Conservation (phyloP, 2,888 invertebrate species). For the Ectemnius cavifrons region DNA sequence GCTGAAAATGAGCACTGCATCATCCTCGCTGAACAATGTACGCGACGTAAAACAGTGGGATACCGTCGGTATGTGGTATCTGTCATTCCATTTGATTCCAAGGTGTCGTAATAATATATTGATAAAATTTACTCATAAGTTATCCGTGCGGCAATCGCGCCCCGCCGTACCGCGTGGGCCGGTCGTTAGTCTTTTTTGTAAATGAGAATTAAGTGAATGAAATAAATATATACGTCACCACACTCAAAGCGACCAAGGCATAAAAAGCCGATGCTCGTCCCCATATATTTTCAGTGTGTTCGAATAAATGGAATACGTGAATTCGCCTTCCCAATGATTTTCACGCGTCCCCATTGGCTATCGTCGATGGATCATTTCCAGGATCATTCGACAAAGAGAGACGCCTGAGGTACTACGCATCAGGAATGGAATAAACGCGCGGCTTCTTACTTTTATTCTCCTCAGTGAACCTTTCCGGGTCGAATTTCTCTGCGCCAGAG, state of each 20-base stretch:
- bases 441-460: slow-evolving; percentile 66
- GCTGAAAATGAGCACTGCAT: neutral
- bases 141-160: slow-evolving; percentile 55
- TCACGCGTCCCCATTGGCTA: neutral
- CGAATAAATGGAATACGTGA: slow-evolving; percentile 17
- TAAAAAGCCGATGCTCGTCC: slow-evolving; percentile 4
- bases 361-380: slow-evolving; percentile 67
- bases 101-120: slow-evolving; percentile 66
- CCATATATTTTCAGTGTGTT: slow-evolving; percentile 23
- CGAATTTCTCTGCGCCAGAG: slow-evolving; percentile 74
- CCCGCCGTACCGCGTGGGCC: slow-evolving; percentile 47
- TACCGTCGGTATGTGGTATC: slow-evolving; percentile 61
- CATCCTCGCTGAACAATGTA: slow-evolving; percentile 56
- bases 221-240: slow-evolving; percentile 65
- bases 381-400: neutral
- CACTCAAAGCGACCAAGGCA: slow-evolving; percentile 17
- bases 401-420: too few species aligned
- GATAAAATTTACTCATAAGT: slow-evolving; percentile 63
- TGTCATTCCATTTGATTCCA: slow-evolving; percentile 69
- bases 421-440: too few species aligned
- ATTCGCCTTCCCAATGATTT: too few species aligned
- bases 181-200: slow-evolving; percentile 71
- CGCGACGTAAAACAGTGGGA: slow-evolving; percentile 40
- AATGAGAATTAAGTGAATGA: slow-evolving; percentile 70
- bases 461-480: slow-evolving; percentile 76